Evolutionary conservation across 1,140 invertebrate species (phyloP), one percentile per base, ranked within the genome.

Genomic region (Adelges cooleyi): DNA sequence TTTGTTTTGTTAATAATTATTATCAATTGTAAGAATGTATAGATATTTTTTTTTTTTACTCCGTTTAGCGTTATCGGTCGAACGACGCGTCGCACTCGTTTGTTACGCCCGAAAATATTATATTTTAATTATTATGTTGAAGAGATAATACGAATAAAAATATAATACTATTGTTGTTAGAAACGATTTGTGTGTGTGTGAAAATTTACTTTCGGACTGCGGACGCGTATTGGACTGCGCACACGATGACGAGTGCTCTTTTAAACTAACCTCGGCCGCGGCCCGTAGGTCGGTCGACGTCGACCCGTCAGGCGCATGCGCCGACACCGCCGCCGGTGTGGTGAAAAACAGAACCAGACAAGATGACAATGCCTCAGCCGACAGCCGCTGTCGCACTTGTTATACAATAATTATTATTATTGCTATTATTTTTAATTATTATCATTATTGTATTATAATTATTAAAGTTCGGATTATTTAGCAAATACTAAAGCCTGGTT

Each of bases 171-270:
- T n/a, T n/a, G n/a, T n/a, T n/a, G n/a, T n/a, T n/a, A n/a, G n/a
- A n/a, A n/a, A n/a, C n/a, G n/a, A n/a, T n/a, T n/a, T n/a, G 38
- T 20, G 20, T 11, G 13, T 23, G 3, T 42, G 22, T 62, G 38
- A 13, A 27, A n/a, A 46, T 44, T 56, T 48, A 46, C 42, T 62
- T 36, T 46, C 56, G 56, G 5, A 62, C 56, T 48, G 25, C 56
- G 56, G 25, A 62, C 56, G 8, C 56, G 56, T 62, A 62, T 62
- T 62, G 56, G 56, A 62, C 56, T 62, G 42, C 56, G 27, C 42
- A 62, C 56, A 62, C 56, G 42, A 62, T 33, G 56, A 62, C 56
- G 56, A 62, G 56, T 48, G 56, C 56, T 62, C 56, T 62, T 62
- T 62, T 62, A 62, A 62, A 62, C 56, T 62, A 62, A 62, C 56